These are phyloP conservation scores for Suillia variegata DNA, from an alignment of 2,888 invertebrate species.

Conservation along the genomic window DNA sequence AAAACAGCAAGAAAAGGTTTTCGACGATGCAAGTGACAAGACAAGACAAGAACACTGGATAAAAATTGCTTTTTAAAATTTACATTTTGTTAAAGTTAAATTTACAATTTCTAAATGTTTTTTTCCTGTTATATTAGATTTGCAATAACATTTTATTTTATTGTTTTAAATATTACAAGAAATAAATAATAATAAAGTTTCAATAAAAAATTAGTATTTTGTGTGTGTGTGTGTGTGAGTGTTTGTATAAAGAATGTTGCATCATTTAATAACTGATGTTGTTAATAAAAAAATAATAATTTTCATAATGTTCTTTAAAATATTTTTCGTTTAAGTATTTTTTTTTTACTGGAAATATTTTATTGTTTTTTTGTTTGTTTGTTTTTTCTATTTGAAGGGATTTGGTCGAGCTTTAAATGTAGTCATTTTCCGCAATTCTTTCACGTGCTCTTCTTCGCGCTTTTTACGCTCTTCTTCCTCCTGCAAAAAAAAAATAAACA, in stretches of 20 bases:
- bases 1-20: too few relatives aligned
- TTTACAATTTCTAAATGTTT: too few relatives aligned
- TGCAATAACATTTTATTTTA: slow-evolving; percentile 4
- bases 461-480: slow-evolving; percentile 52
- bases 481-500: slow-evolving; percentile 39
- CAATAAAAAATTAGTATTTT: slow-evolving; percentile 8
- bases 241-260: slow-evolving; percentile 1
- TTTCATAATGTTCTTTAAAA: background rate
- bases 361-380: slow-evolving; percentile 15
- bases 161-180: slow-evolving; percentile 2
- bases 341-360: slow-evolving; percentile 10
- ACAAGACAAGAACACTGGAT: too few relatives aligned
- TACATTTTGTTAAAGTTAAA: too few relatives aligned
- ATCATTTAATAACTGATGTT: background rate
- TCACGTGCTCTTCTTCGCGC: slow-evolving; percentile 47
- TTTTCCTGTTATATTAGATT: background rate
- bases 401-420: slow-evolving; percentile 60
- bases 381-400: slow-evolving; percentile 51
- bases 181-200: slow-evolving; percentile 8
- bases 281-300: background rate
- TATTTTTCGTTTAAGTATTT: background rate
- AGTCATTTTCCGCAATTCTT: slow-evolving; percentile 52
- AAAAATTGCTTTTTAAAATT: too few relatives aligned
- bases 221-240: too few relatives aligned
- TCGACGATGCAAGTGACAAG: too few relatives aligned